phyloP scores from a whole-genome alignment of 2,888 invertebrate species.

The Rhingia rostrata region DNA sequence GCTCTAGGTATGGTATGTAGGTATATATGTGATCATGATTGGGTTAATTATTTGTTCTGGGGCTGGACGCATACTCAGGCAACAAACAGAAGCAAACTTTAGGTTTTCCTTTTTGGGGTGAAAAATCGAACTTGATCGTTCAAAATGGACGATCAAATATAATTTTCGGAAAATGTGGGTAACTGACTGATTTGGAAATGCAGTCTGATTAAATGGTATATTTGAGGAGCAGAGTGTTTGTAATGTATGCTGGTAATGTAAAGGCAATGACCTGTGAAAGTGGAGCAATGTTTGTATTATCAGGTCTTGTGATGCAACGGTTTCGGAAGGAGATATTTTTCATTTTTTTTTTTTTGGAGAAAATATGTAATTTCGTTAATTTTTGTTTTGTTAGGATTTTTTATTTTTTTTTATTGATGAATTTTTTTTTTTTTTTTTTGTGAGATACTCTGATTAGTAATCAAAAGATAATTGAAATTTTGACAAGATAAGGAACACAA shows the following conservation, averaged over 20 bases:
- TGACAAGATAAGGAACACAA: constrained; percentile 46
- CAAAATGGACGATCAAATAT: constrained; percentile 13
- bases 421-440: not conserved
- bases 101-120: constrained; percentile 21
- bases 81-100: constrained; percentile 9
- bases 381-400: not conserved
- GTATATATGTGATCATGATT: constrained; percentile 13
- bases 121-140: constrained; percentile 65
- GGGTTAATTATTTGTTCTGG: constrained; percentile 27
- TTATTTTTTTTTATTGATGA: constrained; percentile 25
- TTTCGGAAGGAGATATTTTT: not conserved
- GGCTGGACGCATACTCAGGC: no score
- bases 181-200: constrained; percentile 7
- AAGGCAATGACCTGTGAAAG: constrained; percentile 61
- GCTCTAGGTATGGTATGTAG: not conserved
- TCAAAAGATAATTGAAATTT: constrained; percentile 30
- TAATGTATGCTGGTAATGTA: not conserved
- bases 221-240: not conserved
- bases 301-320: constrained; percentile 29
- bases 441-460: constrained; percentile 13
- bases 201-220: not conserved
- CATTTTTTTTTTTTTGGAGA: not conserved
- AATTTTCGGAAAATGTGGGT: not conserved
- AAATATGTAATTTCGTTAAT: constrained; percentile 16
- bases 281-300: constrained; percentile 43